Conservation (phyloP, 2,888 invertebrate species). For the Nomada lathburiana region DNA sequence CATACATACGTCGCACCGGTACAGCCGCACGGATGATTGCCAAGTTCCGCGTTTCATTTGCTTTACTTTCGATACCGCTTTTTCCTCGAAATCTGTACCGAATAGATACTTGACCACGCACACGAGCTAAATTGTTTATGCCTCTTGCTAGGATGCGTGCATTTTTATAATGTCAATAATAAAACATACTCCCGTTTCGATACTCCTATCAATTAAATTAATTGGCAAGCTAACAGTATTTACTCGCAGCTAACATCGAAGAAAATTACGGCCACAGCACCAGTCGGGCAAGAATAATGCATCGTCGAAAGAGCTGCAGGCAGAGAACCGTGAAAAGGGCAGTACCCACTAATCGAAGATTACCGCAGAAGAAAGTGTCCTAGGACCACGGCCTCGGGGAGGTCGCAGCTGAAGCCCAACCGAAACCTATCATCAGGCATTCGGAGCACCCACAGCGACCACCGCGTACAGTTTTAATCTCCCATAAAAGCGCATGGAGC, state of each 20-base stretch:
- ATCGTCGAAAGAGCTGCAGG: background rate
- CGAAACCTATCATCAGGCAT: constrained; percentile 9
- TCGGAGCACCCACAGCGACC: background rate
- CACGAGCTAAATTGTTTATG: constrained; percentile 17
- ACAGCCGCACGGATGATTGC: constrained; percentile 50
- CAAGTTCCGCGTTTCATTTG: constrained; percentile 51
- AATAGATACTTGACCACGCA: background rate
- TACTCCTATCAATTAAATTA: too few species aligned
- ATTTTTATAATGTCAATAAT: constrained; percentile 17
- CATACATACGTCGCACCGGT: constrained; percentile 39
- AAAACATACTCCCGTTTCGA: too few species aligned
- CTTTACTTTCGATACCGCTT: background rate
- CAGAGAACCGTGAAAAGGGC: background rate
- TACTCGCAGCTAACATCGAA: too few species aligned
- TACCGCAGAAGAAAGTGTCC: constrained; percentile 1
- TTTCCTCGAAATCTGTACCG: constrained; percentile 1
- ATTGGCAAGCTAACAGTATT: too few species aligned
- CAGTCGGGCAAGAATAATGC: too few species aligned
- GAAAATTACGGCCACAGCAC: too few species aligned
- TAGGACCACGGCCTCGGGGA: background rate
- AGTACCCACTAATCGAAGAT: constrained; percentile 1
- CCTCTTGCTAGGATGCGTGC: background rate
- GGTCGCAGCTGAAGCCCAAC: background rate
- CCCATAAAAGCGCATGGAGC: constrained; percentile 36
- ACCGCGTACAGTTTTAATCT: constrained; percentile 37